Base-by-base conservation (phyloP, 2,888 invertebrate genomes). In the Monoplex corrugatus region DNA sequence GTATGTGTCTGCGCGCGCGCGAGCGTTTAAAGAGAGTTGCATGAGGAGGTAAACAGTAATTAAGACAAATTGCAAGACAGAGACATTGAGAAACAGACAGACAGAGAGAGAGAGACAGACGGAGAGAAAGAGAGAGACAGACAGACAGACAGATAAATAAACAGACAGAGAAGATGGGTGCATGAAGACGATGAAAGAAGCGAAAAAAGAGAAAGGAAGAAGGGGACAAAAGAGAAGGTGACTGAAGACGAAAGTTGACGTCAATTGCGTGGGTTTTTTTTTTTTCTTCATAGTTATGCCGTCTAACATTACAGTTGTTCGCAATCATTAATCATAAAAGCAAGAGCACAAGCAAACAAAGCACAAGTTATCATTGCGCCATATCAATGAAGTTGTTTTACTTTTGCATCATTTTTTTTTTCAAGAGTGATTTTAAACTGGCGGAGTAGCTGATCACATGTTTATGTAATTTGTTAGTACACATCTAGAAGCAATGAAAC, bases 31-130 rank as follows among this genome's bases (percentile, higher is more conserved):
- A 78, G 38, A 78, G 40, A 38, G 38, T 16, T 13, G 38, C 16
- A 78, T 1, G 23, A 23, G 38, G 78, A 38, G 78, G 23, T 19
- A 78, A 23, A 78, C 38, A 38, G 78, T 23, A 2, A 78, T 28
- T 28, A 28, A 80, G 80, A 43, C 2, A 43, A 43, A 43, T 23
- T 43, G 44, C 40, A 28, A 80, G 44, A 80, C 28, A 80, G 80
- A 80, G 43, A 80, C n/a, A 80, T 19, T 43, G 80, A 80, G 80
- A 43, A 43, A 80, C 40, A 80, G 80, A 80, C 40, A 43, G 43
- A 80, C 32, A 80, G 80, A 80, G 43, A 80, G 80, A 80, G 80
- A 80, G 43, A 80, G 80, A 80, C 40, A 80, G 80, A 80, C 40
- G 43, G 43, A 80, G 80, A 80, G 80, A 80, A 43, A 80, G 80